These are phyloP conservation scores for Eleutherodactylus coqui DNA, from an alignment of 2,797 vertebrate species.

Conservation along the genomic window DNA sequence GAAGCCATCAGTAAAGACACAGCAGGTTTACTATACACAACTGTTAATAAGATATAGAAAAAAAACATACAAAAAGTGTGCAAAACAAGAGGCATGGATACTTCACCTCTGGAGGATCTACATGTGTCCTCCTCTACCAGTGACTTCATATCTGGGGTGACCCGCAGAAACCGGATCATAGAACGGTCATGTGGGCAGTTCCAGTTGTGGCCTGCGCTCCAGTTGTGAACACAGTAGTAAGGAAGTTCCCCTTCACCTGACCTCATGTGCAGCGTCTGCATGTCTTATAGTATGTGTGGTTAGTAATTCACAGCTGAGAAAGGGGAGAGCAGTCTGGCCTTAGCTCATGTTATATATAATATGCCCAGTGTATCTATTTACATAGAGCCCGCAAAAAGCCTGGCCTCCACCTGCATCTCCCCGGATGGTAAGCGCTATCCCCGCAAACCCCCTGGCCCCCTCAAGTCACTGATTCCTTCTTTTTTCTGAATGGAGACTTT, in stretches of 20 bases:
- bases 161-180: too few relatives aligned
- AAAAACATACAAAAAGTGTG: slow-evolving; percentile 39
- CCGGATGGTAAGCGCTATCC: neutral
- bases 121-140: neutral
- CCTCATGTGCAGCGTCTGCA: too few relatives aligned
- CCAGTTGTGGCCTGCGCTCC: neutral
- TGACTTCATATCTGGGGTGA: neutral
- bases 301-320: slow-evolving; percentile 20
- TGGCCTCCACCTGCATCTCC: neutral
- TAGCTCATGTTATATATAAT: neutral
- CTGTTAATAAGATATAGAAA: slow-evolving; percentile 16
- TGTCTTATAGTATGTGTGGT: neutral
- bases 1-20: neutral
- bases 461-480: slow-evolving; percentile 82
- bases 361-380: neutral
- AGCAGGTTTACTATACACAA: slow-evolving; percentile 9
- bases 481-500: slow-evolving; percentile 81
- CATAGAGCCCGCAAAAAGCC: neutral
- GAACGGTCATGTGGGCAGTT: neutral
- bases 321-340: neutral
- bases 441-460: neutral
- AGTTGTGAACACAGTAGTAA: neutral
- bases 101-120: neutral
- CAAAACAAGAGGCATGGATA: neutral
- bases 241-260: neutral